Base-by-base conservation (phyloP, 2,888 invertebrate genomes). In the Parnassius mnemosyne region DNA sequence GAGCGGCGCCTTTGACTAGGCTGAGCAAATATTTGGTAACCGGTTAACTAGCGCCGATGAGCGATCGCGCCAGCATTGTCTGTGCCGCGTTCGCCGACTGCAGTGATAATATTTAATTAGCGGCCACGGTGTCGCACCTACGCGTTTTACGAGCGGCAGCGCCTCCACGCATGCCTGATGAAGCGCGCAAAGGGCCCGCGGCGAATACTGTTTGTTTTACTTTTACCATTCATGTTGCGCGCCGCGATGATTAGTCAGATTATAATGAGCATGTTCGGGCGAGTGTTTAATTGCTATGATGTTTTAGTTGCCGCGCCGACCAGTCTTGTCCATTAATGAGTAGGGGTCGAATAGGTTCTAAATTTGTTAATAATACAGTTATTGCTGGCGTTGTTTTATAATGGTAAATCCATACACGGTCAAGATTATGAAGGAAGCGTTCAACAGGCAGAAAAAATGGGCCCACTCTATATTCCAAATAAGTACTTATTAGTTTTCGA, bases 21-120 rank as follows among this genome's bases (percentile, higher is more conserved):
- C 73, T 67, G 66, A 78, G 78, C 83, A 86, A 90, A 90, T 89
- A 87, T 90, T 90, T 90, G 85, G 83, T 77, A 81, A 85, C 83
- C 80, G 76, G 86, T 86, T 85, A 87, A 85, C 85, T 85, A 85
- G 83, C 83, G 81, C 84, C 83, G 84, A 86, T 87, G 84, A 85
- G 78, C 80, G 83, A 83, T 83, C 81, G 77, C 81, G 77, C 81
- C 75, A 86, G 80, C 75, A 87, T 89, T 89, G 89, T 89, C 84
- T 87, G 82, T 80, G 76, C 49, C 49, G 49, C 76, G 46, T 25
- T 75, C 76, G 78, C 83, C 83, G 85, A 81, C 81, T 80, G 79
- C 75, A 76, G 81, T 87, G 87, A 87, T 89, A 89, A 89, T 89
- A 89, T 90, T 89, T 90, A 89, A 90, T 90, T 88, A 90, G 88